Base-by-base conservation (phyloP, 2,797 vertebrate genomes). In the Pterois miles region DNA sequence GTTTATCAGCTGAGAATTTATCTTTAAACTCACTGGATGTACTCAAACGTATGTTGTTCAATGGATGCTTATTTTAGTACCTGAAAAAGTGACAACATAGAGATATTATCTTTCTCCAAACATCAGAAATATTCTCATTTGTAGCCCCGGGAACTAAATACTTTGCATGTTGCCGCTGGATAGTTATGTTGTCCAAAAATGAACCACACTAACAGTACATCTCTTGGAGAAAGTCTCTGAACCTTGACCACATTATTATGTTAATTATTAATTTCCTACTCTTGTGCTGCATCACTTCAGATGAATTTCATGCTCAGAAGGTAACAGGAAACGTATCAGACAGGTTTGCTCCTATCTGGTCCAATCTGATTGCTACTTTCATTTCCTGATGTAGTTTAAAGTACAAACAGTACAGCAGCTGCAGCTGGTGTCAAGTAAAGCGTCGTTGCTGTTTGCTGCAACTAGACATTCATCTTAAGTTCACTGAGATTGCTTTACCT, bases 321-420 rank as follows among this genome's bases (percentile, higher is more conserved):
- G 34, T 71, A 58, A 83, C 82, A 85, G 81, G 83, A 88, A 91
- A 86, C 22, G 0, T 22, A 48, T 78, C 33, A 67, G 27, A 53
- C 59, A 60, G 16, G 23, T 78, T 0, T 63, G 9, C 12, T 71
- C 34, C 33, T 76, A 84, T 83, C 65, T 71, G 54, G 31, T 81
- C 62, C 36, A 43, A 87, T 85, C 76, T 63, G 65, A 79, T 81
- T 74, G 63, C 65, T 66, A 38, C 60, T 84, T 85, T 88, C 86
- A 91, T 82, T 92, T 93, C 89, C 88, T 86, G 74, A 43, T 84
- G 57, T 13, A 53, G 71, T 65, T 38, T 40, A 58, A 48, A 27
- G 63, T 23, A 38, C 36, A 81, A 67, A 73, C 70, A 76, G 27
- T 48, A 48, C 8, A 67, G 18, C 68, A 75, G 18, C 58, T 76